Percentiles rank a stretch among this genome's conserved stretches.
Evolutionary conservation across 2,888 invertebrate genomes (phyloP).

Genomic region (Poecilobothrus nobilitatus): DNA sequence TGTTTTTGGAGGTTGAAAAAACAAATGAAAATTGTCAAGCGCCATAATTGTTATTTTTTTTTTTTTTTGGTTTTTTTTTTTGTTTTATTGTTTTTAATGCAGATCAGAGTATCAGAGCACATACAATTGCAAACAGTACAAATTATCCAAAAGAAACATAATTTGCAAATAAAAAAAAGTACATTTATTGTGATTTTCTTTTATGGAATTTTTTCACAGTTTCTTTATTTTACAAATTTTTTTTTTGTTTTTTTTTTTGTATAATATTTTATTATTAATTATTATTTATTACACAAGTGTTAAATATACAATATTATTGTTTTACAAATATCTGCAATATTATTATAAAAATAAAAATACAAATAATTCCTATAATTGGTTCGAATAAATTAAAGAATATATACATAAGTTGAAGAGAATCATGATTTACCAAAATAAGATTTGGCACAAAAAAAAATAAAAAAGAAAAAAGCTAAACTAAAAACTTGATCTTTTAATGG

Average conservation of each 20-base stretch:
- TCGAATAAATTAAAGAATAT: background rate
- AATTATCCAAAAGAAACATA: too few species aligned
- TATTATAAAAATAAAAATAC: background rate
- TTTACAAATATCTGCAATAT: too few species aligned
- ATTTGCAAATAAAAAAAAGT: too few species aligned
- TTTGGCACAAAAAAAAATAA: background rate
- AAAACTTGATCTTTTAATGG: conserved; percentile 18
- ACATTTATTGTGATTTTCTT: background rate
- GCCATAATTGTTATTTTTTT: too few species aligned
- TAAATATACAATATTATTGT: too few species aligned
- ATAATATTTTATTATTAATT: background rate
- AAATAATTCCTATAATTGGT: background rate
- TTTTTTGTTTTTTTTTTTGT: background rate
- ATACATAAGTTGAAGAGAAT: background rate
- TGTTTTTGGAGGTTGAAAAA: background rate
- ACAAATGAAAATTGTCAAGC: background rate
- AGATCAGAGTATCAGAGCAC: too few species aligned
- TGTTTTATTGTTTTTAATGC: too few species aligned
- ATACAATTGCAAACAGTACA: too few species aligned
- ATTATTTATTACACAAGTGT: too few species aligned
- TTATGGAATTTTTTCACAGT: background rate
- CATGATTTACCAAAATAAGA: conserved; percentile 15
- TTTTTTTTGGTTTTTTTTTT: too few species aligned
- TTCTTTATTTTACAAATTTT: too few species aligned
- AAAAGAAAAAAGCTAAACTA: too few species aligned